These are phyloP conservation scores for Clytia hemisphaerica DNA, from an alignment of 30 jellyfish, hydroid and myxozoan genomes.

Conservation along the genomic window DNA sequence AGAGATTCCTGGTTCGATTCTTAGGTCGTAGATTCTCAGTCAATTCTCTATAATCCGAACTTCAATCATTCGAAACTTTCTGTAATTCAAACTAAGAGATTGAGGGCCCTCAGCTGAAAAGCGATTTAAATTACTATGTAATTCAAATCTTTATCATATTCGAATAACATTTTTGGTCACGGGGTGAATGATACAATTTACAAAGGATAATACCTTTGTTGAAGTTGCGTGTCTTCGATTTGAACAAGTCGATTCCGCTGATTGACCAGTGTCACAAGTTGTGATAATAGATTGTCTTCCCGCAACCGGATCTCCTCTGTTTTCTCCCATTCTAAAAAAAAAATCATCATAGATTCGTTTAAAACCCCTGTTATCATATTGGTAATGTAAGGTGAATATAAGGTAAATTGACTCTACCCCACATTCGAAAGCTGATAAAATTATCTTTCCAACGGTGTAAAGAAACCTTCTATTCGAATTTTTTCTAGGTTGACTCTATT, in stretches of 20 bases:
- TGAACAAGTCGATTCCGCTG: constrained; percentile 95
- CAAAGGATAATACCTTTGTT: constrained; percentile 56
- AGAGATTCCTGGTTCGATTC: too few species aligned
- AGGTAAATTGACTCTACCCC: neutral
- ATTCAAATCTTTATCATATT: neutral
- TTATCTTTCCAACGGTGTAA: too few species aligned
- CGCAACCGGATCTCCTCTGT: constrained; percentile 60
- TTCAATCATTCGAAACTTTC: too few species aligned
- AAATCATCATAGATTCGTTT: neutral
- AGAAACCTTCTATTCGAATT: neutral
- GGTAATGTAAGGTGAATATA: neutral
- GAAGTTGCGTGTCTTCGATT: constrained; percentile 93
- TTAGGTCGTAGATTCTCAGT: too few species aligned
- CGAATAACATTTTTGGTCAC: neutral
- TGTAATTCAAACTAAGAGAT: too few species aligned
- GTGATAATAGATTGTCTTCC: constrained; percentile 75
- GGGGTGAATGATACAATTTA: neutral
- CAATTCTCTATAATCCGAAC: too few species aligned
- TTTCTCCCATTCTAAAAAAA: constrained; percentile 60
- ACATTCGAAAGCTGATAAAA: too few species aligned
- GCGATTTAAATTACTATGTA: neutral
- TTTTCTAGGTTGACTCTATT: too few species aligned
- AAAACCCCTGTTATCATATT: too few species aligned
- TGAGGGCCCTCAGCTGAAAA: too few species aligned
- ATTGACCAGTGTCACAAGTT: constrained; percentile 78